Conservation (phyloP, 2,888 invertebrate species). For the Tipula vernalis region DNA sequence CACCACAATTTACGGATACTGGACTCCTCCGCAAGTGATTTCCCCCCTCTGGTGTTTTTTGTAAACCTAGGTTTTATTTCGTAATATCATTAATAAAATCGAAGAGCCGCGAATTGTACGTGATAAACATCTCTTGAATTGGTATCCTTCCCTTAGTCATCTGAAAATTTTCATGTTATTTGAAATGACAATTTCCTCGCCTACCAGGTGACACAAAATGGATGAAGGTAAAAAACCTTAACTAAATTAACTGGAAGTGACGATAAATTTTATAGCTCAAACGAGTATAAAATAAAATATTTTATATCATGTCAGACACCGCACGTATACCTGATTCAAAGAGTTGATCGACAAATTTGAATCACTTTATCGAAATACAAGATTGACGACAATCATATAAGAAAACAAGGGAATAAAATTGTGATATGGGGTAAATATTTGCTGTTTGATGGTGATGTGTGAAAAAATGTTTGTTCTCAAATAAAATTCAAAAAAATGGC, state of each 20-base stretch:
- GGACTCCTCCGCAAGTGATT: too few relatives aligned
- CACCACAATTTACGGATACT: too few relatives aligned
- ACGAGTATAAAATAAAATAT: neutral
- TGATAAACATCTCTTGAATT: too few relatives aligned
- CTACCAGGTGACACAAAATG: too few relatives aligned
- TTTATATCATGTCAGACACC: neutral
- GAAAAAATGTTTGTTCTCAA: neutral
- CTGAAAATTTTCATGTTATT: too few relatives aligned
- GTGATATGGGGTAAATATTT: neutral
- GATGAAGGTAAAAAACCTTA: too few relatives aligned
- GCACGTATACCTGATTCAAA: neutral
- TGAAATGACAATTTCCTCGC: too few relatives aligned
- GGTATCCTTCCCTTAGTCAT: too few relatives aligned
- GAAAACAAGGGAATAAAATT: neutral
- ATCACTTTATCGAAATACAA: neutral
- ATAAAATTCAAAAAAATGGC: neutral
- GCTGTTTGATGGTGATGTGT: neutral
- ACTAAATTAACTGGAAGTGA: neutral
- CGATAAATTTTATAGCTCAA: neutral
- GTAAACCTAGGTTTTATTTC: too few relatives aligned
- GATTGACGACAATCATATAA: neutral
- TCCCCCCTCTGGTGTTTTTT: too few relatives aligned
- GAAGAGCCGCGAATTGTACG: too few relatives aligned
- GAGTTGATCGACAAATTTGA: neutral
- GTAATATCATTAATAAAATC: too few relatives aligned